Evolutionary conservation across 2,888 invertebrate species (phyloP), one percentile per base, ranked within the genome.

Genomic region (Rapana venosa): DNA sequence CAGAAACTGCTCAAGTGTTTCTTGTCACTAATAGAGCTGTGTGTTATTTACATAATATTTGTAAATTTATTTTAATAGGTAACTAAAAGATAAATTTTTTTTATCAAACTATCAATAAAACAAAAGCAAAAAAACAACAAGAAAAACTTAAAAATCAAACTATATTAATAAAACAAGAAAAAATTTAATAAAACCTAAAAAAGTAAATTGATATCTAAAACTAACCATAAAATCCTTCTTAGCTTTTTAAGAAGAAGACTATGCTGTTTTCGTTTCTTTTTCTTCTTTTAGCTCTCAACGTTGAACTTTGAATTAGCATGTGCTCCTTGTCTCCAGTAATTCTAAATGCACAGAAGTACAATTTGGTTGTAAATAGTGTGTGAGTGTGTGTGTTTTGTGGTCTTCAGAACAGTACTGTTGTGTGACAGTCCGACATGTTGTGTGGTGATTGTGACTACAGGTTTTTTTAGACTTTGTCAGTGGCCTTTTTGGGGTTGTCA

Each of bases 401-500:
- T 79, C 13, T 11, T 79, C 77, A 79, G 4, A 79, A 79, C 17
- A 15, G 30, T 13, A 30, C 0, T n/a, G n/a, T 74, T n/a, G 74
- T 74, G 13, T n/a, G n/a, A 74, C 74, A n/a, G 30, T 74, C 32
- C 13, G 32, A 32, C 47, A 8, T 47, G 47, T 47, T 47, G 47
- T 47, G 47, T 47, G 47, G 81, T 83, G 47, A 74, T 79, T 83
- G 81, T 83, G 47, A 83, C 81, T 83, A 15, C n/a, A 26, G 58
- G 30, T 85, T n/a, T 36, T 81, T 26, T 47, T 87, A 87, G 87
- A 87, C 56, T 87, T 87, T 77, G 56, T 87, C 36, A 87, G 87
- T 87, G 87, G 87, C 87, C 87, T 87, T 87, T 87, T 87, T 56
- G 32, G 35, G 74, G 30, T 87, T 87, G 61, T 77, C 47, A 32